These are phyloP conservation scores for Gasterosteus aculeatus DNA, from an alignment of 2,113 vertebrate genomes.

Conservation along the genomic window DNA sequence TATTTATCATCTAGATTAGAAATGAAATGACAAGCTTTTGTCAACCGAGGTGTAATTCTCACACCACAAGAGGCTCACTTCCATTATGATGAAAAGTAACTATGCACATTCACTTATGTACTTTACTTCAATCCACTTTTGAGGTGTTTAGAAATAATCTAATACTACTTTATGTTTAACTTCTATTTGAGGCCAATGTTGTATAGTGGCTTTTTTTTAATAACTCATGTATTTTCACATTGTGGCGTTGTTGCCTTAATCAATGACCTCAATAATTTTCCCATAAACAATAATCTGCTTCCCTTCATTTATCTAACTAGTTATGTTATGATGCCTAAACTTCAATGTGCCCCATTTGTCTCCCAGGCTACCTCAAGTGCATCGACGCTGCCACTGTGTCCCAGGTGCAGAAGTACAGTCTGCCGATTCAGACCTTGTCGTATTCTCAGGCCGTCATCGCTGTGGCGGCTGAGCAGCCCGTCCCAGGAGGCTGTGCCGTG, in stretches of 20 bases:
- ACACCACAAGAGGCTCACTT: not conserved
- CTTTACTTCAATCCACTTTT: not conserved
- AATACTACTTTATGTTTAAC: not conserved
- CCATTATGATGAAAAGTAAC: not conserved
- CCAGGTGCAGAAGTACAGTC: constrained; percentile 77
- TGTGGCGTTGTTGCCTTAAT: not conserved
- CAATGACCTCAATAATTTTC: not conserved
- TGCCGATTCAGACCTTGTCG: constrained; percentile 87
- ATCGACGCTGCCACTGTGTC: constrained; percentile 76
- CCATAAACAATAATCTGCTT: not conserved
- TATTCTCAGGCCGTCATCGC: constrained; percentile 83
- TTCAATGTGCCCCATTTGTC: not conserved
- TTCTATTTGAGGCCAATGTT: not conserved
- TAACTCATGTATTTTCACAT: not conserved
- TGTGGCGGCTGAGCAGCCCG: constrained; percentile 60
- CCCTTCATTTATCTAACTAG: not conserved
- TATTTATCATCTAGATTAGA: not conserved
- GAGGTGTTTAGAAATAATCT: too few species aligned
- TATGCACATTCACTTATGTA: not conserved
- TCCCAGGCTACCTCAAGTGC: constrained; percentile 88
- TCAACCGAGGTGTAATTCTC: not conserved
- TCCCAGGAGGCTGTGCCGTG: constrained; percentile 87
- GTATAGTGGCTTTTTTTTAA: not conserved
- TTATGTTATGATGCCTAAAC: constrained; percentile 1
- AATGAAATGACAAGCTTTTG: not conserved